These are phyloP conservation scores for Tryphoninae sp. DNA, from an alignment of 2,888 invertebrate genomes.

Conservation along the genomic window DNA sequence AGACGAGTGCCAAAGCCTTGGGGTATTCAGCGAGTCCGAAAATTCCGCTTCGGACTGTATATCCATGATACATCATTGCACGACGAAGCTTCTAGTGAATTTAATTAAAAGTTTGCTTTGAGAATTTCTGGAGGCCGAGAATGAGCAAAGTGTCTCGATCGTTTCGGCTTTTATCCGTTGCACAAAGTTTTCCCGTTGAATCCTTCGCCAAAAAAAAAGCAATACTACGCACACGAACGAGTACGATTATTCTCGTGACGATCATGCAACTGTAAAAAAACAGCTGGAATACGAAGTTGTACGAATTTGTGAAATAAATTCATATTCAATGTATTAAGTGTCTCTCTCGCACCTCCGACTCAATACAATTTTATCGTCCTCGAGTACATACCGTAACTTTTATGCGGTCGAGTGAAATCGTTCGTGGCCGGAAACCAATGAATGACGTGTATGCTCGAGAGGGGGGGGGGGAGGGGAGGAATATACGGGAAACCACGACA, in stretches of 20 bases:
- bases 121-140: neutral
- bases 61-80: slow-evolving; percentile 20
- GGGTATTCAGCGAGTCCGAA: slow-evolving; percentile 18
- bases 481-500: slow-evolving; percentile 71
- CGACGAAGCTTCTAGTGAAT: neutral
- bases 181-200: neutral
- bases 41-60: slow-evolving; percentile 21
- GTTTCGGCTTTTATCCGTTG: neutral
- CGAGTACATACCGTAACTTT: slow-evolving; percentile 1
- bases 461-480: slow-evolving; percentile 20
- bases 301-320: neutral
- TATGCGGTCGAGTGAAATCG: slow-evolving; percentile 34
- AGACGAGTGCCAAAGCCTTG: slow-evolving; percentile 13
- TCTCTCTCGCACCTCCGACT: slow-evolving; percentile 4
- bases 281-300: neutral
- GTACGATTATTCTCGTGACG: no score
- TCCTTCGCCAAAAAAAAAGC: neutral
- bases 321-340: neutral
- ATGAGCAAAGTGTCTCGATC: neutral
- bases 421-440: slow-evolving; percentile 51
- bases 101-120: slow-evolving; percentile 41
- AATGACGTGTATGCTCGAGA: slow-evolving; percentile 41
- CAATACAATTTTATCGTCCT: slow-evolving; percentile 26
- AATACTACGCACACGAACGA: neutral
- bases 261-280: no score